Base-by-base conservation (phyloP, 2,113 vertebrate species). In the Oreochromis aureus region DNA sequence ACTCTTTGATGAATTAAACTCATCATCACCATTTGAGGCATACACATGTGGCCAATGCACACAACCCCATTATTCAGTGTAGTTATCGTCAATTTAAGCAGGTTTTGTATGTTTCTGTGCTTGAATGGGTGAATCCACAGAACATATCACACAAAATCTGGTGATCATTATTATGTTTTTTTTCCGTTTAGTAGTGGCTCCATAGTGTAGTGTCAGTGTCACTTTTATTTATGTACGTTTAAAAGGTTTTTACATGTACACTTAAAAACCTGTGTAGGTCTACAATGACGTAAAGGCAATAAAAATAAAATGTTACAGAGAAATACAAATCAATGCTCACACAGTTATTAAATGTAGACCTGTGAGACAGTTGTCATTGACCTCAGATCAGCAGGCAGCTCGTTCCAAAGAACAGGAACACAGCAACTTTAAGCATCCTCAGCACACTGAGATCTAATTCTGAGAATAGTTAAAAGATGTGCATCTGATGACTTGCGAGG, bases 151-250 rank as follows among this genome's bases (percentile, higher is more conserved):
- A 13, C 34, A 9, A 69, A 69, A 41, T 69, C 34, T 69, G 63
- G 34, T 41, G 11, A 69, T 69, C 11, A 39, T 22, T 4, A 0
- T 41, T 39, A n/a, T 66, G 2, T 3, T 0, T 6, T 36, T 61
- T 63, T 63, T 9, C 19, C 2, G 3, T 66, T 69, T 69, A 69
- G 19, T 8, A 69, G 63, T 41, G 34, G 63, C 11, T 39, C 63
- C 34, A 41, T 22, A 69, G 34, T 69, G 63, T 22, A 41, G 39
- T 16, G 36, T 24, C n/a, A 71, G 12, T 46, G 66, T 73, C 3
- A 73, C 13, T 73, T 73, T 73, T 46, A 27, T 46, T 27, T 18
- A 16, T 73, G 7, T 18, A 10, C 0, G 5, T 46, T 73, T 46
- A 44, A 73, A 12, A 66, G 32, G 11, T 12, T 63, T 63, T 71